Evolutionary conservation across 23 tunicate genomes (phyloP), one percentile per base, ranked within the genome.

Genomic region (Oikopleura dioica): DNA sequence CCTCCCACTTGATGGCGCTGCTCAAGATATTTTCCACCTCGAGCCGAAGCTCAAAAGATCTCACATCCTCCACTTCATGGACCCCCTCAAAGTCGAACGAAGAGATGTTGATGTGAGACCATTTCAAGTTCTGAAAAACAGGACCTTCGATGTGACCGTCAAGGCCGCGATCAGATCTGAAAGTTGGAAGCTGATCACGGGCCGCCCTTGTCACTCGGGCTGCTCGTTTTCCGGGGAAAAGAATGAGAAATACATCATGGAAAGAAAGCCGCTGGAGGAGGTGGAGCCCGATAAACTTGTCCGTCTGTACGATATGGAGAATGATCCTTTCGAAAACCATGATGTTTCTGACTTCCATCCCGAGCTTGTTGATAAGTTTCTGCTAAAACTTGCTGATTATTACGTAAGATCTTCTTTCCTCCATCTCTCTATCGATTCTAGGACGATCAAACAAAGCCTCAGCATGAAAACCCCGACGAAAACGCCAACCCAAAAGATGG

Each of bases 161-260:
- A 95, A 92, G 50, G 36, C 99, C 1, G 99, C 95, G 31, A 30
- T 92, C 35, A 59, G 99, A 69, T 77, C 68, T 77, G 68, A 69
- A 36, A 79, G 83, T 37, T 92, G 99, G 99, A 92, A 92, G 67
- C 78, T 92, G 55, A 68, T 44, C 51, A 92, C 99, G 34, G 99
- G 99, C 0, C 26, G 30, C 5, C 72, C 72, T 21, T 23, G 72
- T 24, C 72, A 31, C 2, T 28, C 30, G 2, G 26, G 4, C 72
- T 23, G 72, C 2, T 63, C 30, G 72, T 23, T 12, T 63, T 23
- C 26, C 29, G n/a, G n/a, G n/a, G n/a, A n/a, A n/a, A n/a, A n/a
- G n/a, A n/a, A n/a, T n/a, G n/a, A n/a, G n/a, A n/a, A n/a, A n/a
- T n/a, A n/a, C n/a, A n/a, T n/a, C n/a, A n/a, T n/a, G n/a, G n/a